Conservation (phyloP, 2,797 vertebrate genomes). For the Erpetoichthys calabaricus region DNA sequence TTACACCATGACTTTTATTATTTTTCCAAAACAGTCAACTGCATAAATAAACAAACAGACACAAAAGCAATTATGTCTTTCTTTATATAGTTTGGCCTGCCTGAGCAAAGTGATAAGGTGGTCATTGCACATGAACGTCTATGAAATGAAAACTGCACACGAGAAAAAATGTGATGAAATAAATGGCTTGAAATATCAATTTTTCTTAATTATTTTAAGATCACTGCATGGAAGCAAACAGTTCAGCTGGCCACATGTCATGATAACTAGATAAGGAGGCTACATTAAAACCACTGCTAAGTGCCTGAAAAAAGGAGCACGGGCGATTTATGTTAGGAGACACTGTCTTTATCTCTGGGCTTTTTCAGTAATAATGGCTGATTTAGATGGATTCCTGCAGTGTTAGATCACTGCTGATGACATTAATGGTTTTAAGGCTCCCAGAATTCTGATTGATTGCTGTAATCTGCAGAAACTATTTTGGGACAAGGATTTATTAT, state of each 20-base stretch:
- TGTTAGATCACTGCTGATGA: slow-evolving; percentile 46
- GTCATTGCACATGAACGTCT: too few relatives aligned
- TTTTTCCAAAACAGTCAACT: too few relatives aligned
- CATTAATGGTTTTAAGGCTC: slow-evolving; percentile 52
- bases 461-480: slow-evolving; percentile 57
- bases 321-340: slow-evolving; percentile 32
- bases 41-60: too few relatives aligned
- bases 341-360: slow-evolving; percentile 28
- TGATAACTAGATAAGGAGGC: slow-evolving; percentile 6
- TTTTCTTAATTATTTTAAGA: slow-evolving; percentile 6
- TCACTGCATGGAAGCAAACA: background rate
- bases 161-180: background rate
- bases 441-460: slow-evolving; percentile 59
- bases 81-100: too few relatives aligned
- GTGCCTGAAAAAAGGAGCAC: slow-evolving; percentile 18
- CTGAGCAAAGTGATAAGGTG: too few relatives aligned
- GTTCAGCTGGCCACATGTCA: background rate
- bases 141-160: background rate
- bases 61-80: too few relatives aligned
- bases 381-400: slow-evolving; percentile 49
- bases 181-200: slow-evolving; percentile 3
- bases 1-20: too few relatives aligned
- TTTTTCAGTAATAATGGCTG: slow-evolving; percentile 44
- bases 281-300: slow-evolving; percentile 26
- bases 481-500: slow-evolving; percentile 59